Conservation (phyloP, 2,797 vertebrate species). For the Gymnoscopelus braueri region DNA sequence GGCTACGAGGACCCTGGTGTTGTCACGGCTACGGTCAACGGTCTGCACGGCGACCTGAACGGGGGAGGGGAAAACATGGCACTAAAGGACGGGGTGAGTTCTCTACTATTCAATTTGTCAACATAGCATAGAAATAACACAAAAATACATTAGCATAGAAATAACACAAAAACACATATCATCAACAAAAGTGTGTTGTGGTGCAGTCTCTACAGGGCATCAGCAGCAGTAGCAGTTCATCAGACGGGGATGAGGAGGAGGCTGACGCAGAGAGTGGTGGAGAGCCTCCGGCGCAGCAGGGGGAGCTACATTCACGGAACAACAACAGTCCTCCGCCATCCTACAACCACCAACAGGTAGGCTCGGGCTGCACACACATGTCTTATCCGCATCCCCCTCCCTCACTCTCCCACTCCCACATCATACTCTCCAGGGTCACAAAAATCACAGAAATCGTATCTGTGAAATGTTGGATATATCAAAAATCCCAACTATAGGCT, state of each 20-base stretch:
- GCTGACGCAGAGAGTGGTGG: slow-evolving; percentile 84
- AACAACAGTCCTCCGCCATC: slow-evolving; percentile 89
- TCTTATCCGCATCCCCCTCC: too few relatives aligned
- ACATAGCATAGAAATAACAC: too few relatives aligned
- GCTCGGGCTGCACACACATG: slow-evolving; percentile 12
- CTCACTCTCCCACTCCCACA: too few relatives aligned
- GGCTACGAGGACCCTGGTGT: slow-evolving; percentile 86
- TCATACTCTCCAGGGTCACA: too few relatives aligned
- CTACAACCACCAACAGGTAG: slow-evolving; percentile 91
- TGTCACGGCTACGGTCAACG: slow-evolving; percentile 86
- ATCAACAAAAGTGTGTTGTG: too few relatives aligned
- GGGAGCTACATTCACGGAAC: slow-evolving; percentile 78
- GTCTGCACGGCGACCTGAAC: slow-evolving; percentile 88
- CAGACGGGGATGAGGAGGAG: slow-evolving; percentile 95
- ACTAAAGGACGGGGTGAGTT: slow-evolving; percentile 87
- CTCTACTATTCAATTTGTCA: not conserved
- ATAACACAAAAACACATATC: too few relatives aligned
- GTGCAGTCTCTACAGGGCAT: slow-evolving; percentile 74
- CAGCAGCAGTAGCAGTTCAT: slow-evolving; percentile 92
- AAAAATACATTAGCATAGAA: too few relatives aligned
- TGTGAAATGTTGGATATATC: too few relatives aligned
- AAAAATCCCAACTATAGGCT: too few relatives aligned
- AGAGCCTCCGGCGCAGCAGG: slow-evolving; percentile 82
- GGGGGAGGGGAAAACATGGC: slow-evolving; percentile 86
- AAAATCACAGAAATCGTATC: too few relatives aligned